Conservation (phyloP, 2,113 vertebrate genomes). For the Tupaia tana region DNA sequence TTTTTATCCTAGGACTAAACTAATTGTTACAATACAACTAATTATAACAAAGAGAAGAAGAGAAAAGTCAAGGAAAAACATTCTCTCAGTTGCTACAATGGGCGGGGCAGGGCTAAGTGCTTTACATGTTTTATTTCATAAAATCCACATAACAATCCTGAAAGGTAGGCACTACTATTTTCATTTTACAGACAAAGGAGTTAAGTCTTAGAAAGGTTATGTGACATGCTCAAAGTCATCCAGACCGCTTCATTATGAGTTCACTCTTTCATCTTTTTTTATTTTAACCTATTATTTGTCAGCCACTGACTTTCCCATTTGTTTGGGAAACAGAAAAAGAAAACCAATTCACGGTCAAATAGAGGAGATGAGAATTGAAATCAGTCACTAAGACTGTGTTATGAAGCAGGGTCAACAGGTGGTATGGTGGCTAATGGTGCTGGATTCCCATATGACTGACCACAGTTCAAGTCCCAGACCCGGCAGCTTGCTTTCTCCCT, state of each 20-base stretch:
- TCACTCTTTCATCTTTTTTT: constrained; percentile 24
- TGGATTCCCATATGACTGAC: too few relatives aligned
- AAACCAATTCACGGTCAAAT: neutral
- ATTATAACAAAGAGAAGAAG: neutral
- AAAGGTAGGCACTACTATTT: neutral
- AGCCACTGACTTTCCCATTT: neutral
- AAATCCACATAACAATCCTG: neutral
- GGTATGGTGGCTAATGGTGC: too few relatives aligned
- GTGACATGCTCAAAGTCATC: constrained; percentile 10
- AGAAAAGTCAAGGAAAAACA: neutral
- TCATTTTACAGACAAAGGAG: constrained; percentile 13
- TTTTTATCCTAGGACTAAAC: too few relatives aligned
- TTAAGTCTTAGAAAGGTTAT: neutral
- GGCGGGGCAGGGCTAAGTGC: neutral
- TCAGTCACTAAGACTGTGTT: neutral
- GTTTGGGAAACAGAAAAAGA: neutral
- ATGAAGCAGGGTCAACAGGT: neutral
- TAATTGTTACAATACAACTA: too few relatives aligned
- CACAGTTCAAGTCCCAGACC: too few relatives aligned
- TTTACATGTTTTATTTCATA: neutral
- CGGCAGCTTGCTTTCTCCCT: too few relatives aligned
- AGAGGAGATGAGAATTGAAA: neutral
- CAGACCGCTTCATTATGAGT: neutral
- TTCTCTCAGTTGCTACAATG: neutral
- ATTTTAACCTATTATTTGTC: constrained; percentile 17